A percentile compares a stretch with the other conserved stretches of the same genome.
Evolutionary conservation across 1,140 invertebrate genomes (phyloP).

Genomic region (Trichonephila clavipes): DNA sequence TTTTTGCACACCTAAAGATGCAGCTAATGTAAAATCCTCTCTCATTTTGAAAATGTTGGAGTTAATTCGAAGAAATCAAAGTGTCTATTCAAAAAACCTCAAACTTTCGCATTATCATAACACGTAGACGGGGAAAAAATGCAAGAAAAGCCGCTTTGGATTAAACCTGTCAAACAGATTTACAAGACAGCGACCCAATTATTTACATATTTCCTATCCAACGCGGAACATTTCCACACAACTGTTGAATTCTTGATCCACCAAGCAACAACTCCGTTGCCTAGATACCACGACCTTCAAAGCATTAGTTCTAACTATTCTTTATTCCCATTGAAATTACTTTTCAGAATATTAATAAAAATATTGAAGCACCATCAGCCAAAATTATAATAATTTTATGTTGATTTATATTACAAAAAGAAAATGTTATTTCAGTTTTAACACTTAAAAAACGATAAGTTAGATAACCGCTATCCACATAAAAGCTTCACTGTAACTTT

Average conservation of each 20-base stretch:
- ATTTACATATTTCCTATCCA: conserved; percentile 27
- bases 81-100: neutral
- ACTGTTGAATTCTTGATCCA: neutral
- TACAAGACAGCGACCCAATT: neutral
- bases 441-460: too few species aligned
- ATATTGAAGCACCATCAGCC: too few species aligned
- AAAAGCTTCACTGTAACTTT: neutral
- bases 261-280: neutral
- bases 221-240: neutral
- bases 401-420: too few species aligned
- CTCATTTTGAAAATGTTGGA: conserved; percentile 4
- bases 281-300: too few species aligned
- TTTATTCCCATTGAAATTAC: too few species aligned
- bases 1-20: conserved; percentile 42
- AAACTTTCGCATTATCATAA: neutral
- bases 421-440: too few species aligned
- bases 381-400: too few species aligned
- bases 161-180: conserved; percentile 26
- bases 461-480: too few species aligned
- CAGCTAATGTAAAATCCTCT: neutral
- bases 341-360: too few species aligned
- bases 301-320: too few species aligned
- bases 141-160: neutral
- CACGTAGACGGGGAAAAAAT: neutral
- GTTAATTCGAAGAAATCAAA: neutral